Percentiles rank a stretch among this genome's conserved stretches.
Evolutionary conservation across 2,797 vertebrate species (phyloP).

Genomic region (Percopsis omiscomaycus): DNA sequence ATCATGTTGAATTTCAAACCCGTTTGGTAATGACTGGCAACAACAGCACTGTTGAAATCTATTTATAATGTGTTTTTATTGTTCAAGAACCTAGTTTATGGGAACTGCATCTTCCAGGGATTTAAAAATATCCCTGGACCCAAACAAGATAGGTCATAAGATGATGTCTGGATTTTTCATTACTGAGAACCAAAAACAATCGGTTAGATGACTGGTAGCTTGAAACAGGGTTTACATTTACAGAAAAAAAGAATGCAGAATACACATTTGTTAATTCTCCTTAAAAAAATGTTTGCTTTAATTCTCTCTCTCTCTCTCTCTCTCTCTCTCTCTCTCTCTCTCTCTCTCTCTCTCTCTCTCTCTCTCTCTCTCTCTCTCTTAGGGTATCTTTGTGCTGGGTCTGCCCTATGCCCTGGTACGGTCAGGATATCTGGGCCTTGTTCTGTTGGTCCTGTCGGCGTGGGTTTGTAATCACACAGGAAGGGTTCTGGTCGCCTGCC

Average conservation of each 20-base stretch:
- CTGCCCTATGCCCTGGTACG: conserved; percentile 78
- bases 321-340: background rate
- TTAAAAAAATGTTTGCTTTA: background rate
- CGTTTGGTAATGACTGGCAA: too few relatives aligned
- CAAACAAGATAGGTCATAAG: conserved; percentile 10
- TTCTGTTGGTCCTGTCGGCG: conserved; percentile 76
- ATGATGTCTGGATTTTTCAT: conserved; percentile 12
- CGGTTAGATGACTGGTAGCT: background rate
- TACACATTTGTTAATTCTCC: background rate
- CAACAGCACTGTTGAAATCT: conserved; percentile 55
- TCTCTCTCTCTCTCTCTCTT: conserved; percentile 8
- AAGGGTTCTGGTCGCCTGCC: conserved; percentile 77
- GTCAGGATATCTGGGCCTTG: conserved; percentile 78
- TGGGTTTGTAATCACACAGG: conserved; percentile 82
- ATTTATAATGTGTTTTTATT: conserved; percentile 21
- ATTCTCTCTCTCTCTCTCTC: too few relatives aligned
- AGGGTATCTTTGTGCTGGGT: conserved; percentile 83
- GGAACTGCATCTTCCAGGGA: background rate
- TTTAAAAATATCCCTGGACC: conserved; percentile 3
- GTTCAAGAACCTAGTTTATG: conserved; percentile 1
- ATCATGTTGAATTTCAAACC: conserved; percentile 44
- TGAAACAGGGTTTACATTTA: background rate
- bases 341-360: background rate
- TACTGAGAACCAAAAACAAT: conserved; percentile 2
- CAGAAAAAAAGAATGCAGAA: background rate